Evolutionary conservation across 2,113 vertebrate genomes (phyloP).

Genomic region (Bos indicus): DNA sequence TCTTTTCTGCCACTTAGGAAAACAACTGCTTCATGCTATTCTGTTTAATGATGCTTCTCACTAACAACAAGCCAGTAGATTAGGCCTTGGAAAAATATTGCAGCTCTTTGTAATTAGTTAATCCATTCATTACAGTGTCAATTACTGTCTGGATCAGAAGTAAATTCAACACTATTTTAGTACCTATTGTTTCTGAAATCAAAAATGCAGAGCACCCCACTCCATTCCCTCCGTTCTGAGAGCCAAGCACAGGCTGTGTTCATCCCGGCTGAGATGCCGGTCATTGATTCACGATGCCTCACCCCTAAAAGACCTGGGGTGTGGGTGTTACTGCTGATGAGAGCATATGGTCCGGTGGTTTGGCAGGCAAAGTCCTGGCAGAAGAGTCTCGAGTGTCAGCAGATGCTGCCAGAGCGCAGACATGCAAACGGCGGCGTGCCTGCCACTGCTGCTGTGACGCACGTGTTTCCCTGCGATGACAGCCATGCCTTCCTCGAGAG

Average conservation of each 20-base stretch:
- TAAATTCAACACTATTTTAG: conserved; percentile 33
- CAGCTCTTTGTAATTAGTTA: conserved; percentile 23
- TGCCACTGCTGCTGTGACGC: conserved; percentile 38
- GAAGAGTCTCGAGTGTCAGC: conserved; percentile 65
- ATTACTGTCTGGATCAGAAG: neutral
- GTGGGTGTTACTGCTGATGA: conserved; percentile 45
- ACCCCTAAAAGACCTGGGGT: conserved; percentile 1
- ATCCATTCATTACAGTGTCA: conserved; percentile 42
- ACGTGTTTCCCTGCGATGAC: conserved; percentile 73
- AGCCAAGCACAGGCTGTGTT: conserved; percentile 15
- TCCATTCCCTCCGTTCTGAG: neutral
- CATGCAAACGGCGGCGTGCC: conserved; percentile 63
- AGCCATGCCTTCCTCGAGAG: conserved; percentile 68
- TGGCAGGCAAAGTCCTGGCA: conserved; percentile 61
- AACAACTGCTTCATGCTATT: neutral
- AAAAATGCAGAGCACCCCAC: neutral
- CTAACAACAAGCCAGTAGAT: neutral
- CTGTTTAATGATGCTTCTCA: conserved; percentile 4
- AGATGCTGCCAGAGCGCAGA: conserved; percentile 64
- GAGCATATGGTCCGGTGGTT: conserved; percentile 58
- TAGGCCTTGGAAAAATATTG: conserved; percentile 1
- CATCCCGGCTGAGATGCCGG: neutral
- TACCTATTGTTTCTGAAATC: conserved; percentile 3
- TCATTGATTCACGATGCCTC: conserved; percentile 32
- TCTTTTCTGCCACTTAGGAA: neutral